Percentiles rank a stretch among this genome's conserved stretches.
These are phyloP conservation scores for Pterophyllum scalare DNA, from an alignment of 2,113 vertebrate genomes.

Conservation along the genomic window DNA sequence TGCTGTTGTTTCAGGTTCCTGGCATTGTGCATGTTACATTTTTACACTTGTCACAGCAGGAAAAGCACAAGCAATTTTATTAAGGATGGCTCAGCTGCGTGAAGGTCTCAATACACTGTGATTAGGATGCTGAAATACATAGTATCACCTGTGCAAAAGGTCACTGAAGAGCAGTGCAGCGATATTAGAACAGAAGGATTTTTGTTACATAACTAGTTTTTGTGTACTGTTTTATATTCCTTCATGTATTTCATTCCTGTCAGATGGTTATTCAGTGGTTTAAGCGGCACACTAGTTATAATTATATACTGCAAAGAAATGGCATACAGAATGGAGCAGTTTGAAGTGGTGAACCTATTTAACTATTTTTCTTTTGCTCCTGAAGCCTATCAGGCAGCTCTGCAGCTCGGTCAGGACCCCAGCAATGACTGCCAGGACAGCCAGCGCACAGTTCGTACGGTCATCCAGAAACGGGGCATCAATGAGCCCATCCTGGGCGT, in stretches of 20 bases:
- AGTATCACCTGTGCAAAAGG: no score
- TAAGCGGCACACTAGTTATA: background rate
- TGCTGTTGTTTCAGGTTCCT: no score
- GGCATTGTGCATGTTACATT: no score
- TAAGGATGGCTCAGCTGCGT: no score
- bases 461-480: slow-evolving; percentile 89
- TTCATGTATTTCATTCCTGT: background rate
- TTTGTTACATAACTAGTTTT: no score
- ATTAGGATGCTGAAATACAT: no score
- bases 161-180: no score
- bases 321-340: no score
- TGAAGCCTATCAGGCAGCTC: slow-evolving; percentile 89
- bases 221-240: background rate
- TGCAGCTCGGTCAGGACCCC: slow-evolving; percentile 91
- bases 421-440: slow-evolving; percentile 89
- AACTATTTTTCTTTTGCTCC: background rate
- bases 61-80: no score
- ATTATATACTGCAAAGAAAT: background rate
- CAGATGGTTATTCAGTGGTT: background rate
- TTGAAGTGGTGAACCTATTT: background rate
- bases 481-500: slow-evolving; percentile 86
- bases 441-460: slow-evolving; percentile 88
- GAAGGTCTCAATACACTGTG: no score
- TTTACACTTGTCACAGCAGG: no score
- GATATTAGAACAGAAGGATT: no score